Evolutionary conservation across 2,113 vertebrate species (phyloP), one percentile per base, ranked within the genome.

Genomic region (Oreochromis aureus): DNA sequence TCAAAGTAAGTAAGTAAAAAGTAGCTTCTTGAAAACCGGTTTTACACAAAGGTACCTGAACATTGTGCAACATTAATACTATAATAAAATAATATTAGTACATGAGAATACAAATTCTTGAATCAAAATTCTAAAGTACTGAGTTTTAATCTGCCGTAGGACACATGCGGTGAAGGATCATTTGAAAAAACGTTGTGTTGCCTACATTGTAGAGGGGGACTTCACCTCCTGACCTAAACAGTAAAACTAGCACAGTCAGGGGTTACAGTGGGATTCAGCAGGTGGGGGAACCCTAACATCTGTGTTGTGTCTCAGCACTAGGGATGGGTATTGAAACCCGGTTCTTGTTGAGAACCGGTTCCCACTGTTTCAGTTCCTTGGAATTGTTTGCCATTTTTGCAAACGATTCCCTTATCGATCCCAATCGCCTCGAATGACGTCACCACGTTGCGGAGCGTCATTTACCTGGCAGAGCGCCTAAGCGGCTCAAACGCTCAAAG

Each of bases 151-250:
- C 51, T 54, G 51, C 19, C 0, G 19, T 10, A 54, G 51, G 19
- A 54, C 51, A 54, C 51, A n/a, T 54, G 19, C 5, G 9, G 2
- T 53, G 51, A 3, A 10, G 18, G 51, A 54, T n/a, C 19, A n/a
- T 10, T n/a, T 53, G 51, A 53, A 53, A 53, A 53, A 53, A 19
- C 8, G 0, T 19, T 53, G 8, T 55, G 54, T 24, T 55, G 6
- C 22, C 54, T 0, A 13, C 54, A 24, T 0, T 56, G 54, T 56
- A 24, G 54, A 56, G 0, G 3, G n/a, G 7, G 22, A 1, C 22
- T 56, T 56, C 54, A 56, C 3, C 54, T 24, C n/a, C 22, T 56
- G n/a, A 55, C n/a, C 54, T 55, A 55, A 55, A 55, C 54, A 12
- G 54, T 55, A 55, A 55, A 55, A 12, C 12, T 6, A 55, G 54